Conservation (phyloP, 2,113 vertebrate genomes). For the Macroglossus sobrinus region DNA sequence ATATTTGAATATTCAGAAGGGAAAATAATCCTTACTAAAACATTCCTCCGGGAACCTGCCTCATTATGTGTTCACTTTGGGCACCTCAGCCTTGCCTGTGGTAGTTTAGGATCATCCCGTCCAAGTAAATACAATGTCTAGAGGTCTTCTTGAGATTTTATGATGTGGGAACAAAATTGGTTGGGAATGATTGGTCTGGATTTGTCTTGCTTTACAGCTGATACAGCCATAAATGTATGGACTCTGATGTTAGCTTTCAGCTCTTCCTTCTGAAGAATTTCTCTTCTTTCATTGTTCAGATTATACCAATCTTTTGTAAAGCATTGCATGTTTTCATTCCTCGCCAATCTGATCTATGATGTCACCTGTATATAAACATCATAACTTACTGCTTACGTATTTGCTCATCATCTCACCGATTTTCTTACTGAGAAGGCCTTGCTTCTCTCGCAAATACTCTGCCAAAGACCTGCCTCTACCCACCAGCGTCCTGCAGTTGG, state of each 20-base stretch:
- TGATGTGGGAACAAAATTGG: background rate
- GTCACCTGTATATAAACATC: background rate
- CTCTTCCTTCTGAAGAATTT: background rate
- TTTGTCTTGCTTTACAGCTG: background rate
- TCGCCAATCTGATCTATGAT: background rate
- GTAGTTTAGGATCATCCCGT: background rate
- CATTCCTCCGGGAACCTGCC: background rate
- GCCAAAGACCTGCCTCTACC: background rate
- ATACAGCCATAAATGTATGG: background rate
- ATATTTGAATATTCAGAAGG: background rate
- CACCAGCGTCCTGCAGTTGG: background rate
- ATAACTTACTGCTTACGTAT: background rate
- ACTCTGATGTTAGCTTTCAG: background rate
- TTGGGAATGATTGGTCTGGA: background rate
- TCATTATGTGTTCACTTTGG: background rate
- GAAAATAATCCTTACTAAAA: background rate
- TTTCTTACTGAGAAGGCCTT: background rate
- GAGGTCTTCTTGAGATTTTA: background rate
- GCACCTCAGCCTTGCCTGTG: background rate
- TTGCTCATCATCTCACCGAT: background rate
- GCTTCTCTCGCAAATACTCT: background rate
- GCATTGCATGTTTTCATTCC: background rate
- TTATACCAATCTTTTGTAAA: background rate
- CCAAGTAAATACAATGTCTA: background rate
- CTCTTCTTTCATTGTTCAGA: background rate